phyloP scores from a whole-genome alignment of 1,140 invertebrate genomes.

The Trinorchestia longiramus region DNA sequence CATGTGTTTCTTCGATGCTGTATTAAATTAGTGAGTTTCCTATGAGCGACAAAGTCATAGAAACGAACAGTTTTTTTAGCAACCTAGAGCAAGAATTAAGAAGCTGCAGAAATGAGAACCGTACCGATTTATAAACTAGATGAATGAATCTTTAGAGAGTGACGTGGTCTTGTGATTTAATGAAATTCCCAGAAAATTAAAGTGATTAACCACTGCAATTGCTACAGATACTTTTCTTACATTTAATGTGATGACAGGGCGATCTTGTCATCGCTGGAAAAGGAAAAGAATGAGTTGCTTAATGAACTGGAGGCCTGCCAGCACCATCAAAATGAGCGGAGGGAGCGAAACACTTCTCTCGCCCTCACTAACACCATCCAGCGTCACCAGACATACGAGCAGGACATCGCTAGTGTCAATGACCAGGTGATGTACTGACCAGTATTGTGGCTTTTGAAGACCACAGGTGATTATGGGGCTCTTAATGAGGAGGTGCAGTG shows the following conservation, averaged over 20 bases:
- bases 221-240: too few relatives aligned
- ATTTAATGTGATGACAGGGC: background rate
- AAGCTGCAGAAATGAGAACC: too few relatives aligned
- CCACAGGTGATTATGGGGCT: background rate
- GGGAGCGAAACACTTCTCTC: background rate
- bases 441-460: background rate
- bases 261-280: background rate
- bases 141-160: too few relatives aligned
- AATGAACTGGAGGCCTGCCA: conserved; percentile 8
- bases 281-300: background rate
- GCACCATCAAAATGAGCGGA: conserved; percentile 13
- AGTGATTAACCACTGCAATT: too few relatives aligned
- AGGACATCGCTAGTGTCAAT: background rate
- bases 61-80: too few relatives aligned
- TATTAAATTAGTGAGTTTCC: too few relatives aligned
- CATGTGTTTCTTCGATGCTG: too few relatives aligned
- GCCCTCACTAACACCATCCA: conserved; percentile 24
- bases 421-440: conserved; percentile 19
- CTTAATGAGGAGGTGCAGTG: background rate
- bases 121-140: too few relatives aligned
- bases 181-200: too few relatives aligned
- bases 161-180: too few relatives aligned
- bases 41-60: too few relatives aligned
- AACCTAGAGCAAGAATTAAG: too few relatives aligned
- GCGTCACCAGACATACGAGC: background rate